These are phyloP conservation scores for Graptemys geographica DNA, from an alignment of 2,797 vertebrate species.

Conservation along the genomic window DNA sequence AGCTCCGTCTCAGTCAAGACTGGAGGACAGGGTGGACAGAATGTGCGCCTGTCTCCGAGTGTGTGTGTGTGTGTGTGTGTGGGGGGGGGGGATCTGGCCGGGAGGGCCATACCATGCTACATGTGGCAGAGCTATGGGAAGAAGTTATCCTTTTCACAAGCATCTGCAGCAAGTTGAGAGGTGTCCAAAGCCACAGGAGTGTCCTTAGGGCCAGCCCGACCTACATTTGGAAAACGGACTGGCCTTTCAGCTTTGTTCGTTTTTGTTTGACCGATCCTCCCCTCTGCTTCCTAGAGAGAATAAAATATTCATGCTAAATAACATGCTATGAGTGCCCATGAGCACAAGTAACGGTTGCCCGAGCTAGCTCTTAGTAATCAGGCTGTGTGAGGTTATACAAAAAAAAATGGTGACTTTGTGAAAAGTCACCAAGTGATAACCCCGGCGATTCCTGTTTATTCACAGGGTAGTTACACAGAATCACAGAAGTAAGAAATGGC, in stretches of 20 bases:
- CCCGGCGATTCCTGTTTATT: neutral
- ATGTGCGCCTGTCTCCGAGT: neutral
- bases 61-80: neutral
- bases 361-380: neutral
- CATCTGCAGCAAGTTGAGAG: neutral
- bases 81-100: neutral
- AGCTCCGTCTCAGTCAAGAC: neutral
- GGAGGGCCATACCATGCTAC: neutral
- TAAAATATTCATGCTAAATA: conserved; percentile 10
- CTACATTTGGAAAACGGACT: neutral
- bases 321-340: neutral
- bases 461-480: neutral
- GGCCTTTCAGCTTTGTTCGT: neutral
- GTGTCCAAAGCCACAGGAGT: neutral
- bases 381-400: neutral
- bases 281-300: neutral
- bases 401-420: neutral
- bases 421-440: neutral
- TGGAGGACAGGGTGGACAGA: neutral
- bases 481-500: neutral
- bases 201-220: neutral
- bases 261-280: neutral
- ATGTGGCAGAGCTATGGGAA: neutral
- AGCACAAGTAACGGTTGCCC: neutral
- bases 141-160: neutral